Percentiles rank a stretch among this genome's conserved stretches.
Conservation (phyloP, 2,797 vertebrate genomes). For the Eutrigla gurnardus region DNA sequence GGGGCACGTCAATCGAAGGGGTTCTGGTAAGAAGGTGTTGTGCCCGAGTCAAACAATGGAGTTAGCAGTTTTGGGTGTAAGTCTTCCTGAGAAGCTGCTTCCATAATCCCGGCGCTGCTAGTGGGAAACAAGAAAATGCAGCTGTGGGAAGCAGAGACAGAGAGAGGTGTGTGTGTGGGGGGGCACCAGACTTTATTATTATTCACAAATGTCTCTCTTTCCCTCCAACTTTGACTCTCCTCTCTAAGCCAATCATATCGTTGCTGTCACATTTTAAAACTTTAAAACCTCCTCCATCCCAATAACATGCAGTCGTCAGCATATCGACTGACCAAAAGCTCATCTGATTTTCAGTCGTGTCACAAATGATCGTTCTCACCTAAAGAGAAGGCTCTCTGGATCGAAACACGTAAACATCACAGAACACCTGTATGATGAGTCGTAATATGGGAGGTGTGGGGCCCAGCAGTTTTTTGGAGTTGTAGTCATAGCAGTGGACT, state of each 20-base stretch:
- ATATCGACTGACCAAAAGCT: too few species aligned
- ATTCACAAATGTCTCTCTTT: too few species aligned
- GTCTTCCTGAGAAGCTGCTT: conserved; percentile 53
- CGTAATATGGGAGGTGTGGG: not conserved
- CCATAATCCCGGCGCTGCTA: conserved; percentile 19
- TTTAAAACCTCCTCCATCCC: too few species aligned
- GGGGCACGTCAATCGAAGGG: conserved; percentile 35
- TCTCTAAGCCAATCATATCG: too few species aligned
- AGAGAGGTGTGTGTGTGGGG: not conserved
- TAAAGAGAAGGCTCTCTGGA: too few species aligned
- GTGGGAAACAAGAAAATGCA: conserved; percentile 47
- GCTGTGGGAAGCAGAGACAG: conserved; percentile 43
- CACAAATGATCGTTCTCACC: too few species aligned
- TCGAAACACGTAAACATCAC: not conserved
- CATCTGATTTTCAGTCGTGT: too few species aligned
- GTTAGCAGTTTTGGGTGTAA: conserved; percentile 40
- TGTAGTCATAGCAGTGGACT: not conserved
- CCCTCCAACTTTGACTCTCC: too few species aligned
- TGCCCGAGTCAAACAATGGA: conserved; percentile 48
- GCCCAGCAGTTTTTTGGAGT: not conserved
- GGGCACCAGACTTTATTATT: too few species aligned
- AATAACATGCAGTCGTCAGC: too few species aligned
- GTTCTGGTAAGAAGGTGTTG: conserved; percentile 43
- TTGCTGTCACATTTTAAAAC: too few species aligned
- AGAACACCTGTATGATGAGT: not conserved